Conservation (phyloP, 2,113 vertebrate genomes). For the Xiphophorus couchianus region DNA sequence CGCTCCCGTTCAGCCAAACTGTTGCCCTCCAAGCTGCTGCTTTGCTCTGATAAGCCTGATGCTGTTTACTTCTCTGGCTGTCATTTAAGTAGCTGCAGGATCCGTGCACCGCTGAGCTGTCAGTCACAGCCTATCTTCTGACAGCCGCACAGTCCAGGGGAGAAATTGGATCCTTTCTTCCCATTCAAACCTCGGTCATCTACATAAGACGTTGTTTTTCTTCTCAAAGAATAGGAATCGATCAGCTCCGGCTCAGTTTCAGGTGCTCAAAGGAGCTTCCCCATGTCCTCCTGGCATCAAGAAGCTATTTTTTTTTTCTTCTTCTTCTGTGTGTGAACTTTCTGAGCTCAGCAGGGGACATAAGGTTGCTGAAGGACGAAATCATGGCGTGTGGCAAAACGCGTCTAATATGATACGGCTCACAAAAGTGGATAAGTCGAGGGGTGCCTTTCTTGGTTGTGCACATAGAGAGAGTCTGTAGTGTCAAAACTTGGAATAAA, state of each 20-base stretch:
- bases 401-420: constrained; percentile 13
- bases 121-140: constrained; percentile 77
- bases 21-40: constrained; percentile 69
- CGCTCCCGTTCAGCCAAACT: constrained; percentile 54
- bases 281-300: constrained; percentile 43
- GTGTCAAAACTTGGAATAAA: not conserved
- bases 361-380: constrained; percentile 42
- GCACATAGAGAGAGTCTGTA: not conserved
- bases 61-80: constrained; percentile 74
- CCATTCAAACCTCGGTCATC: constrained; percentile 67
- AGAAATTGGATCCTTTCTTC: constrained; percentile 77
- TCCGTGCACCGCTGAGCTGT: constrained; percentile 70
- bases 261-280: constrained; percentile 50
- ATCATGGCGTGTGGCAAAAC: constrained; percentile 27
- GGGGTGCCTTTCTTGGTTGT: not conserved
- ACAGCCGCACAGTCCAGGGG: constrained; percentile 66
- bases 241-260: constrained; percentile 69
- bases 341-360: constrained; percentile 35
- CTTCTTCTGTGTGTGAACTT: constrained; percentile 36
- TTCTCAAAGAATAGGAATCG: constrained; percentile 62
- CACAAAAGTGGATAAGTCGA: constrained; percentile 1
- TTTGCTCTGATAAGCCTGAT: constrained; percentile 74
- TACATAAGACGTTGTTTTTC: constrained; percentile 66
- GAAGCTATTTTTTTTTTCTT: constrained; percentile 19
- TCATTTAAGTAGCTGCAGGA: constrained; percentile 66